A percentile compares a stretch with the other conserved stretches of the same genome.
These are phyloP conservation scores for Noctua janthe DNA, from an alignment of 2,888 invertebrate species.

Conservation along the genomic window DNA sequence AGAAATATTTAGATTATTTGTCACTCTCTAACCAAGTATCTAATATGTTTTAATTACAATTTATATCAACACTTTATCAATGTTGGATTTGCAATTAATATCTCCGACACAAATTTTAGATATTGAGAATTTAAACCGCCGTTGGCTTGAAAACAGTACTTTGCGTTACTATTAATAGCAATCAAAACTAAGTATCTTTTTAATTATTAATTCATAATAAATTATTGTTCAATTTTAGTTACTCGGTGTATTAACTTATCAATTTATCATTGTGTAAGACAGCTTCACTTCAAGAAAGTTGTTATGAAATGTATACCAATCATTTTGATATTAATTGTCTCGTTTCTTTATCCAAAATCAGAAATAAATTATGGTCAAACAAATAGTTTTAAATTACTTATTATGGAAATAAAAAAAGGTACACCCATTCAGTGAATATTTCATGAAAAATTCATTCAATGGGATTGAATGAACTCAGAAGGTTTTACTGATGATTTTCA, in stretches of 20 bases:
- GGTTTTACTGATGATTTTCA: too few relatives aligned
- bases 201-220: not conserved
- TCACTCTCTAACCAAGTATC: not conserved
- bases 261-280: not conserved
- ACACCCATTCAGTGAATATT: too few relatives aligned
- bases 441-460: too few relatives aligned
- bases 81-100: conserved; percentile 30
- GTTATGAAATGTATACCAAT: not conserved
- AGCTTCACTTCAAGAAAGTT: not conserved
- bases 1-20: not conserved
- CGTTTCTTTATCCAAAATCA: not conserved
- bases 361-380: not conserved
- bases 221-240: not conserved
- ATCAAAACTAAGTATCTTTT: not conserved
- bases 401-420: too few relatives aligned
- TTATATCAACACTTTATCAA: conserved; percentile 13
- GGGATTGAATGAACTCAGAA: too few relatives aligned
- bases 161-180: not conserved
- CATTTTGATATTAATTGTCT: not conserved
- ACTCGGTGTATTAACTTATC: not conserved
- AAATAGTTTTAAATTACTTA: not conserved
- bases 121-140: not conserved
- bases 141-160: not conserved
- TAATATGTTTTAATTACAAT: conserved; percentile 23
- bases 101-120: not conserved